Percentiles rank a stretch among this genome's conserved stretches.
Conservation (phyloP, 2,888 invertebrate genomes). For the Charanyca ferruginea region DNA sequence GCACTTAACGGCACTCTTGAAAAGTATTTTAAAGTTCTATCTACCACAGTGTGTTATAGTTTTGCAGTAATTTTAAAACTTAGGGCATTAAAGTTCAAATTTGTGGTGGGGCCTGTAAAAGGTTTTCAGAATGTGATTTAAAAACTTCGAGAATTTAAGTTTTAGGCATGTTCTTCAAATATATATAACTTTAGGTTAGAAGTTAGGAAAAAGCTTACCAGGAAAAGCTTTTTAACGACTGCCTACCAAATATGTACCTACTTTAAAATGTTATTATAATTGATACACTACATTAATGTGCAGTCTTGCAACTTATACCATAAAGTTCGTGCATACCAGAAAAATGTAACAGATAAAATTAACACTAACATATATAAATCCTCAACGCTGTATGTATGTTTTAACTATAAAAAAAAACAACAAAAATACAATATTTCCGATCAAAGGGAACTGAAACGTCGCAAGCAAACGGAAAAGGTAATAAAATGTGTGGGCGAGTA, state of each 20-base stretch:
- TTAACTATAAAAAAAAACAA: conserved; percentile 37
- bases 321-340: no score
- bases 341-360: background rate
- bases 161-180: conserved; percentile 16
- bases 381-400: conserved; percentile 4
- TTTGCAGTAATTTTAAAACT: conserved; percentile 51
- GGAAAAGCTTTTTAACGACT: background rate
- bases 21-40: conserved; percentile 59
- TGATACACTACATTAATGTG: conserved; percentile 19
- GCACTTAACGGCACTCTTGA: conserved; percentile 57
- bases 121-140: conserved; percentile 46
- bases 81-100: conserved; percentile 46
- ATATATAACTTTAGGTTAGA: background rate
- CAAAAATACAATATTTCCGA: conserved; percentile 67
- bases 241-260: background rate
- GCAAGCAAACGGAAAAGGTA: conserved; percentile 71
- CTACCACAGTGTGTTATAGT: conserved; percentile 34
- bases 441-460: conserved; percentile 69
- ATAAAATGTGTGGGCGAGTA: conserved; percentile 73
- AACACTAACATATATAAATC: conserved; percentile 8
- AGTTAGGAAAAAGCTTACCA: background rate
- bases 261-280: background rate
- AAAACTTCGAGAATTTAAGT: conserved; percentile 30
- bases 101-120: conserved; percentile 39
- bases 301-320: conserved; percentile 12